phyloP scores from a whole-genome alignment of 2,888 invertebrate species.

The Toxonevra muliebris region DNA sequence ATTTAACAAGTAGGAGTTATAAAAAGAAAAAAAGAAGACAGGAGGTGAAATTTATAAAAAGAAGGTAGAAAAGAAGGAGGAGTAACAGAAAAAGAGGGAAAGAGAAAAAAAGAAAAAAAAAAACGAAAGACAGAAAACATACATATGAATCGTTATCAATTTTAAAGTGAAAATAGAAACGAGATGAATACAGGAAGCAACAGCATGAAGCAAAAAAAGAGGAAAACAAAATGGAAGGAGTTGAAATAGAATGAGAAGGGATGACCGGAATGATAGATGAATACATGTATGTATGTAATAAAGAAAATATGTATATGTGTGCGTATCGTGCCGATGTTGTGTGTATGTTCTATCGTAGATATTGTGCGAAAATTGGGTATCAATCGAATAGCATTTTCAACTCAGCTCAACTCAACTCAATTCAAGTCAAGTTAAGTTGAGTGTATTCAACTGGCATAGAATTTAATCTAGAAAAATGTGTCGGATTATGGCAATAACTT shows the following conservation, averaged over 20 bases:
- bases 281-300: neutral
- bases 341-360: neutral
- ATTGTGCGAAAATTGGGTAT: slow-evolving; percentile 29
- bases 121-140: neutral
- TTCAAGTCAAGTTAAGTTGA: slow-evolving; percentile 21
- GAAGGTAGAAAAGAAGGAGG: neutral
- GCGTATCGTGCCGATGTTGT: neutral
- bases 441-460: slow-evolving; percentile 23
- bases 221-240: neutral
- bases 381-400: slow-evolving; percentile 18
- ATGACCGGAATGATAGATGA: neutral
- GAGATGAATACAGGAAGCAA: slow-evolving; percentile 2
- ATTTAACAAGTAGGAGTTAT: slow-evolving; percentile 17
- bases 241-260: neutral
- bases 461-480: slow-evolving; percentile 34
- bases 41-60: neutral
- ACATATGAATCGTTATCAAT: neutral
- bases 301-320: neutral
- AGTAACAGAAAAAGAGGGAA: neutral
- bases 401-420: neutral
- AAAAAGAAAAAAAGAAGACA: neutral
- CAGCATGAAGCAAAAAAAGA: neutral
- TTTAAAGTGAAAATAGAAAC: slow-evolving; percentile 16
- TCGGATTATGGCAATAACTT: slow-evolving; percentile 32
- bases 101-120: neutral